phyloP scores from a whole-genome alignment of 1,140 invertebrate species.

The Nephotettix cincticeps region DNA sequence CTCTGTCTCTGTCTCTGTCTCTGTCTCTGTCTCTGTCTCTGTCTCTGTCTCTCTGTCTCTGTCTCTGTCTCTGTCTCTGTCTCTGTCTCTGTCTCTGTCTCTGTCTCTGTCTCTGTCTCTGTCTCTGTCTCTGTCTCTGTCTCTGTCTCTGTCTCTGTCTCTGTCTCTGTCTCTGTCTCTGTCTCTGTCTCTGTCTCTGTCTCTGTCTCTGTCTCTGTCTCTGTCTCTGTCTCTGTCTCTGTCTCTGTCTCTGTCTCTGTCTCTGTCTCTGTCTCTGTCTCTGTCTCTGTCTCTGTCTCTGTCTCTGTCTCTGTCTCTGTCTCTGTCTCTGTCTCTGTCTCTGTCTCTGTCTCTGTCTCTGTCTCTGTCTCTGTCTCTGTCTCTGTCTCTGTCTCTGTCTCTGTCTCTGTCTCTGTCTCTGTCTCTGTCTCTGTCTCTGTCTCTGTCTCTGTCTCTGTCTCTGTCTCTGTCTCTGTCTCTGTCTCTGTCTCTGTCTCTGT shows the following conservation, averaged over 20 bases:
- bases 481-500: not conserved
- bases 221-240: slow-evolving; percentile 23
- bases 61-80: slow-evolving; percentile 20
- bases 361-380: not conserved
- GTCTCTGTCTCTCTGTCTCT: slow-evolving; percentile 3
- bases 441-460: not conserved
- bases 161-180: slow-evolving; percentile 7
- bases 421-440: not conserved
- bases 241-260: slow-evolving; percentile 22
- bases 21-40: slow-evolving; percentile 23
- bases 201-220: slow-evolving; percentile 23
- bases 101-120: slow-evolving; percentile 1
- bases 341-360: not conserved
- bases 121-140: slow-evolving; percentile 22
- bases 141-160: slow-evolving; percentile 22
- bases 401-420: not conserved
- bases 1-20: slow-evolving; percentile 19
- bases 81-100: slow-evolving; percentile 11
- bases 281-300: not conserved
- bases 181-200: slow-evolving; percentile 21
- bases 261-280: slow-evolving; percentile 8
- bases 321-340: not conserved
- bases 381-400: not conserved
- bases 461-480: not conserved
- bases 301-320: not conserved